Evolutionary conservation across 2,113 vertebrate genomes (phyloP).

Genomic region (Notarius lentiginosus): DNA sequence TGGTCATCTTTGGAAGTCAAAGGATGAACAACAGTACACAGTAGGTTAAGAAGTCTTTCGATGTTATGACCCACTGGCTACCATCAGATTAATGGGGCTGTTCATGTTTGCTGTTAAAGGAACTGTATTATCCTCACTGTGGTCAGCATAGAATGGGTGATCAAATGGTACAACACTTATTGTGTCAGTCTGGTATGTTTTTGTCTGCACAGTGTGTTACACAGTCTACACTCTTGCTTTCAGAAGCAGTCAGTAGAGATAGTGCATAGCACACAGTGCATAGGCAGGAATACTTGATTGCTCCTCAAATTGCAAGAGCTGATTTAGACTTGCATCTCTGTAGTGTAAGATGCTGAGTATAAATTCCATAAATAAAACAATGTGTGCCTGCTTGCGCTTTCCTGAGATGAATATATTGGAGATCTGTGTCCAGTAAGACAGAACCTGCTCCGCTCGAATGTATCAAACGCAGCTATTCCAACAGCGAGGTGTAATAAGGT

Average conservation of each 20-base stretch:
- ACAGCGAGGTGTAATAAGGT: slow-evolving; percentile 11
- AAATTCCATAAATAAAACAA: slow-evolving; percentile 50
- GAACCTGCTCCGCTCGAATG: background rate
- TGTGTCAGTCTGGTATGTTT: slow-evolving; percentile 17
- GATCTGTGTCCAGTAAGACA: slow-evolving; percentile 1
- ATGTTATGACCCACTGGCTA: background rate
- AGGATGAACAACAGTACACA: background rate
- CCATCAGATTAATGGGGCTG: background rate
- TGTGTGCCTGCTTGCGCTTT: background rate
- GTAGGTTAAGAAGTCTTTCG: background rate
- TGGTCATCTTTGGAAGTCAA: no score
- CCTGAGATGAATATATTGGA: slow-evolving; percentile 18
- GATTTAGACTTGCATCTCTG: slow-evolving; percentile 26
- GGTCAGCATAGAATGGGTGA: slow-evolving; percentile 32
- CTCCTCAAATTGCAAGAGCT: background rate
- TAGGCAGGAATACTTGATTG: slow-evolving; percentile 12
- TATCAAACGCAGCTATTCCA: slow-evolving; percentile 5
- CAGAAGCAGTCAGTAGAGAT: slow-evolving; percentile 15
- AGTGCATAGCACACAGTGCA: background rate
- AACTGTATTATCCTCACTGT: slow-evolving; percentile 28
- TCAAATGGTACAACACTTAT: background rate
- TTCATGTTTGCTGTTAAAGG: background rate
- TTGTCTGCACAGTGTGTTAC: slow-evolving; percentile 20
- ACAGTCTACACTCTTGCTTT: slow-evolving; percentile 8
- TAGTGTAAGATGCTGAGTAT: slow-evolving; percentile 15